phyloP scores from a whole-genome alignment of 2,113 vertebrate genomes.

The Erpornis zantholeuca region DNA sequence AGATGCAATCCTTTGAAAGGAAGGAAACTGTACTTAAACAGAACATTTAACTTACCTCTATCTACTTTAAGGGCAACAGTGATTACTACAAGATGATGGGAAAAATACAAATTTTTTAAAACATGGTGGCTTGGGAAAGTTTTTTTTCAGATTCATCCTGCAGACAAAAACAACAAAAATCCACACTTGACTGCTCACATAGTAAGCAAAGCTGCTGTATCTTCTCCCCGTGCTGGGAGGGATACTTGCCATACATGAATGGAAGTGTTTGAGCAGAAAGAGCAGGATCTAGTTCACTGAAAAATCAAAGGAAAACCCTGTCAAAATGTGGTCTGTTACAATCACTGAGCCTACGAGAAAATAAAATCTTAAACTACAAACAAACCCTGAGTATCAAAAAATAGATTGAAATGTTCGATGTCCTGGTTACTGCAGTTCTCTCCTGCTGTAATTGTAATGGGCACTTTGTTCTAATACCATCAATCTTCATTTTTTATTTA shows the following conservation, averaged over 20 bases:
- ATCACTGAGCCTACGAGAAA: neutral
- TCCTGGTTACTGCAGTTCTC: neutral
- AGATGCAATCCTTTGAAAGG: neutral
- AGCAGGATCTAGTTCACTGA: neutral
- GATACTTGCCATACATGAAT: neutral
- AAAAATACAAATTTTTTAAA: neutral
- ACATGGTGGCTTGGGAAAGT: neutral
- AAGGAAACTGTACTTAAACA: neutral
- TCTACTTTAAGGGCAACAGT: neutral
- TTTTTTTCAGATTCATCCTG: neutral
- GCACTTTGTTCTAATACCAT: neutral
- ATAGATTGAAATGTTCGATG: neutral
- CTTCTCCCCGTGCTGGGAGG: neutral
- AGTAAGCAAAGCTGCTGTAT: neutral
- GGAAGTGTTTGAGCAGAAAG: neutral
- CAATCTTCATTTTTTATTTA: constrained; percentile 45
- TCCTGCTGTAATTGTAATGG: neutral
- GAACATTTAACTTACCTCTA: neutral
- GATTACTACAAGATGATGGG: neutral
- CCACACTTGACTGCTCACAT: neutral
- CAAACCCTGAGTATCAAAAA: neutral
- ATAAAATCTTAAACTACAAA: neutral
- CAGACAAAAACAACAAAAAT: neutral
- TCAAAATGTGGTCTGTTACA: neutral
- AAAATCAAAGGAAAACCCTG: neutral